These are phyloP conservation scores for Geotrupes spiniger DNA, from an alignment of 2,888 invertebrate species.

Conservation along the genomic window DNA sequence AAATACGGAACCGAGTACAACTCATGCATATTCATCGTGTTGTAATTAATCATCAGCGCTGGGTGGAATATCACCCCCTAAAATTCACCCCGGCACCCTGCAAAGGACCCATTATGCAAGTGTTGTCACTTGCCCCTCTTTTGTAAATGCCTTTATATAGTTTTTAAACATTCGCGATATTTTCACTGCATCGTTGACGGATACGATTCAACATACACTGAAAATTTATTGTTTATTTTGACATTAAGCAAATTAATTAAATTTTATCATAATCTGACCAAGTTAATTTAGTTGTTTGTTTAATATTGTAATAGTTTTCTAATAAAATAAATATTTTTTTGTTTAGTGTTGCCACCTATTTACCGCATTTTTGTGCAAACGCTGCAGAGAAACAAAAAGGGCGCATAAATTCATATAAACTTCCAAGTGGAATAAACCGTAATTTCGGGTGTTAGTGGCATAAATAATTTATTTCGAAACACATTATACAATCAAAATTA, in stretches of 20 bases:
- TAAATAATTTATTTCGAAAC: conserved; percentile 33
- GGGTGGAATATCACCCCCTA: conserved; percentile 6
- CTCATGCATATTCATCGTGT: conserved; percentile 12
- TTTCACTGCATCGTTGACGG: no score
- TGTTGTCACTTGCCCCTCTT: conserved; percentile 10
- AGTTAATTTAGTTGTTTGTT: no score
- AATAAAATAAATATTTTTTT: no score
- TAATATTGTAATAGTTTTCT: no score
- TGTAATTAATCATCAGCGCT: conserved; percentile 13
- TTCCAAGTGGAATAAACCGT: conserved; percentile 5
- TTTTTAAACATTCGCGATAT: no score
- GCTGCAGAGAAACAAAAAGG: no score
- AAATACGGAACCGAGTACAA: conserved; percentile 13
- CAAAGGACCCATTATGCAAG: conserved; percentile 9
- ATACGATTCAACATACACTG: no score
- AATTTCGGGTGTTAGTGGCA: conserved; percentile 22
- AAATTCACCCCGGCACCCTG: conserved; percentile 7
- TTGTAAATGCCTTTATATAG: conserved; percentile 8
- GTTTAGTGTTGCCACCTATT: no score
- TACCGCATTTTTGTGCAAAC: no score
- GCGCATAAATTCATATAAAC: conserved; percentile 5
- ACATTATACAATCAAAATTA: conserved; percentile 34
- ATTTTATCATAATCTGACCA: no score
- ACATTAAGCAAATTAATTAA: no score
- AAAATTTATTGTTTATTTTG: no score